Base-by-base conservation (phyloP, 37 sponge, comb jelly and placozoan species). In the Aphrocallistes beatrix region DNA sequence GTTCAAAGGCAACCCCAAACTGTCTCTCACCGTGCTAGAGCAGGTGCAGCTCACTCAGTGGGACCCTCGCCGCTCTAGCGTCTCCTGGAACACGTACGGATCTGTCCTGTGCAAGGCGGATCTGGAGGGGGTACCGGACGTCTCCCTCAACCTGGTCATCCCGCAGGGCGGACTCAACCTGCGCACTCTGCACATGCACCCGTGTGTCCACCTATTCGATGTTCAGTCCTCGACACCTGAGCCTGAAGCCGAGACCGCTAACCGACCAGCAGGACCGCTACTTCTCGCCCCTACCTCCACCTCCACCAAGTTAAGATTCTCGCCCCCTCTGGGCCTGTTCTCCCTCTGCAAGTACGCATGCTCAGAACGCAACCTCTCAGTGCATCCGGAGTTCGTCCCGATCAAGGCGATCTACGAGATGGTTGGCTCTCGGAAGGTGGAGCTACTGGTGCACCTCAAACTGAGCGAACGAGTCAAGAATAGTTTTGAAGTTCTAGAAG, bases 391-490 rank as follows among this genome's bases (percentile, higher is more conserved):
- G 9, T 60, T 39, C 28, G 51, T 92, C 0, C 96, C 96, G 1
- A 90, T 96, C 32, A 84, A 91, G 48, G 94, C 95, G 1, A 92
- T 86, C 42, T 96, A 96, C 81, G 93, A 96, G 38, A 96, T 96
- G 96, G 90, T 94, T 93, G 96, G 91, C 42, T 50, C 36, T 1
- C 39, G 23, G 0, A 49, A 39, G 17, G 90, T 96, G 6, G 85
- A 87, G 81, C 37, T 96, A 16, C 82, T 92, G 25, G 82, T 96
- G 1, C 94, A 96, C 48, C 86, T 96, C 28, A 93, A 94, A 39
- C 90, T 96, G 51, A 75, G 83, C 37, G 89, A 90, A 9, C 30
- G 36, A 25, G 90, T 94, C 17, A 90, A 86, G 75, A 96, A 96
- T 86, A 82, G 51, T 37, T 96, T 96, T 94, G 96, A 96, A 37